Percentiles rank a stretch among this genome's conserved stretches.
phyloP scores from a whole-genome alignment of 2,888 invertebrate genomes.

The Syrista parreyssii region DNA sequence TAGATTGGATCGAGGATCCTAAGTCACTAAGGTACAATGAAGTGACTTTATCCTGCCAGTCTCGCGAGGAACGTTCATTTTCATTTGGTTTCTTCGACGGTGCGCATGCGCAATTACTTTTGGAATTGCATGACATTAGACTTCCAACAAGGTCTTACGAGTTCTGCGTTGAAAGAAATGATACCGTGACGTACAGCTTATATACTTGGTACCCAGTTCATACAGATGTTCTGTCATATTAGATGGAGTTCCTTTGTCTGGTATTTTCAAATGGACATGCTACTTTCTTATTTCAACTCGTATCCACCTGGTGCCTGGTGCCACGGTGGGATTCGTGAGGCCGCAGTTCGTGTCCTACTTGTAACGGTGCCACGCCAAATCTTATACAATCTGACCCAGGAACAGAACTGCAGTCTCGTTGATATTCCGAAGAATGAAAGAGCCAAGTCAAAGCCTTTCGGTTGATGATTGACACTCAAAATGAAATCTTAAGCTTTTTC shows the following conservation, averaged over 20 bases:
- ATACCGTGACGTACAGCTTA: neutral
- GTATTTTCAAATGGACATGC: neutral
- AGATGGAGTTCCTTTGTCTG: neutral
- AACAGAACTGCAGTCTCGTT: neutral
- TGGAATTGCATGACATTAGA: neutral
- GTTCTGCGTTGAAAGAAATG: neutral
- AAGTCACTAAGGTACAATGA: neutral
- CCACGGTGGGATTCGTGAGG: constrained; percentile 7
- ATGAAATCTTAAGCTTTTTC: neutral
- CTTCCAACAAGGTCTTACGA: neutral
- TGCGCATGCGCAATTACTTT: neutral
- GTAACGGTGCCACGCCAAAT: constrained; percentile 16
- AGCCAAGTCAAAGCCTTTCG: neutral
- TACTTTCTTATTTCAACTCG: neutral
- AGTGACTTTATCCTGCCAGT: neutral
- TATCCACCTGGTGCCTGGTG: constrained; percentile 18
- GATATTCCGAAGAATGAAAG: neutral
- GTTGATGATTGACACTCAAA: neutral
- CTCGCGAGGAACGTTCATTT: neutral
- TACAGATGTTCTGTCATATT: neutral
- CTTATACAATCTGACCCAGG: constrained; percentile 8
- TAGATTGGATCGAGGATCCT: neutral
- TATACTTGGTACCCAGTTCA: neutral
- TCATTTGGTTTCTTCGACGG: neutral
- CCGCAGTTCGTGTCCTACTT: constrained; percentile 14